Evolutionary conservation across 1,140 invertebrate genomes (phyloP).

Genomic region (Eubasilissa regina): DNA sequence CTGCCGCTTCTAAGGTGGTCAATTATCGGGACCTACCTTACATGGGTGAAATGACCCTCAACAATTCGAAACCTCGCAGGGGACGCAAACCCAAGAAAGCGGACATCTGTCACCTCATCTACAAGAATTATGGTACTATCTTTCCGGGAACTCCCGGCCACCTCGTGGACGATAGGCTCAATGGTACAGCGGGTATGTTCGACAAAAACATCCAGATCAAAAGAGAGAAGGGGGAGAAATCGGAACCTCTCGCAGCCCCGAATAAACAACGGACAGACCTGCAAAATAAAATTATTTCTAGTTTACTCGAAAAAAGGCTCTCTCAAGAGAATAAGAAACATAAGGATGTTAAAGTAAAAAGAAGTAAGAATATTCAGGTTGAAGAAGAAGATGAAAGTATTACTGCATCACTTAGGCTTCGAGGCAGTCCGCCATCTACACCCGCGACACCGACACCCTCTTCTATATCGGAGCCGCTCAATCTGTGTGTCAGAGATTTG

Average conservation of each 20-base stretch:
- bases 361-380: constrained; percentile 44
- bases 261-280: constrained; percentile 74
- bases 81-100: constrained; percentile 91
- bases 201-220: constrained; percentile 52
- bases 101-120: constrained; percentile 92
- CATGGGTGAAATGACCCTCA: constrained; percentile 92
- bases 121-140: constrained; percentile 92
- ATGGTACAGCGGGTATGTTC: constrained; percentile 41
- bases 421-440: constrained; percentile 62
- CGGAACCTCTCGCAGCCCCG: constrained; percentile 36
- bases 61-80: constrained; percentile 86
- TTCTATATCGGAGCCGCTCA: constrained; percentile 79
- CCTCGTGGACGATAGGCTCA: constrained; percentile 61
- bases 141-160: constrained; percentile 80
- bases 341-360: constrained; percentile 55
- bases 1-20: constrained; percentile 73
- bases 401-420: constrained; percentile 61
- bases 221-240: constrained; percentile 50
- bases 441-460: constrained; percentile 54
- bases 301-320: constrained; percentile 78
- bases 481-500: constrained; percentile 85
- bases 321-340: constrained; percentile 76
- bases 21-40: constrained; percentile 89
- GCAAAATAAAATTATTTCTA: constrained; percentile 81
- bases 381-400: constrained; percentile 42